Evolutionary conservation across 1,140 invertebrate species (phyloP).

Genomic region (Dreissena rostriformis): DNA sequence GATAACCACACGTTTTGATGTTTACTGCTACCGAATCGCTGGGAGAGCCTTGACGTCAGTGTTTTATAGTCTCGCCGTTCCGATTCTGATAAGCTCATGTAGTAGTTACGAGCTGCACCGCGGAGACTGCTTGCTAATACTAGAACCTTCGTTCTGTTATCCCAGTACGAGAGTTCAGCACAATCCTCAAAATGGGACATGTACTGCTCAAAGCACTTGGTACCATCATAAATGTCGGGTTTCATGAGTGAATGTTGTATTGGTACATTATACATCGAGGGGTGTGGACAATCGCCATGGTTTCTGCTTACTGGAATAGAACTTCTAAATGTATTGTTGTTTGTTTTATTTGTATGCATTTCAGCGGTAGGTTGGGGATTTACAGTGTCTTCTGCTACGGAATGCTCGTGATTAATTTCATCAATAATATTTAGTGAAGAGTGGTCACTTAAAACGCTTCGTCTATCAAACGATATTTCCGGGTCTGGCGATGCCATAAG

Average conservation of each 20-base stretch:
- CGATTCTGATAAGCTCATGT: background rate
- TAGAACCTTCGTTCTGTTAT: background rate
- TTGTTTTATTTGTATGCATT: no score
- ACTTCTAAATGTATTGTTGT: no score
- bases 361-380: no score
- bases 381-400: no score
- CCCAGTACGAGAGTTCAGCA: constrained; percentile 2
- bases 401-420: no score
- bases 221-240: constrained; percentile 5
- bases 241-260: constrained; percentile 6
- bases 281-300: no score
- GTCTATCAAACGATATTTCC: no score
- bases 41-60: background rate
- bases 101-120: constrained; percentile 7
- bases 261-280: background rate
- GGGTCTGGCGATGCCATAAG: no score
- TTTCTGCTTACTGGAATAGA: no score
- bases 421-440: no score
- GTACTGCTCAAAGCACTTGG: constrained; percentile 1
- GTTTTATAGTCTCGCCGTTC: background rate
- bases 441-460: no score
- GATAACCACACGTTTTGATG: constrained; percentile 1
- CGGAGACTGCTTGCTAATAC: background rate
- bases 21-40: constrained; percentile 7
- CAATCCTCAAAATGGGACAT: constrained; percentile 37